These are phyloP conservation scores for Steinernema scapterisci DNA, from an alignment of 2,888 invertebrate genomes.

Conservation along the genomic window DNA sequence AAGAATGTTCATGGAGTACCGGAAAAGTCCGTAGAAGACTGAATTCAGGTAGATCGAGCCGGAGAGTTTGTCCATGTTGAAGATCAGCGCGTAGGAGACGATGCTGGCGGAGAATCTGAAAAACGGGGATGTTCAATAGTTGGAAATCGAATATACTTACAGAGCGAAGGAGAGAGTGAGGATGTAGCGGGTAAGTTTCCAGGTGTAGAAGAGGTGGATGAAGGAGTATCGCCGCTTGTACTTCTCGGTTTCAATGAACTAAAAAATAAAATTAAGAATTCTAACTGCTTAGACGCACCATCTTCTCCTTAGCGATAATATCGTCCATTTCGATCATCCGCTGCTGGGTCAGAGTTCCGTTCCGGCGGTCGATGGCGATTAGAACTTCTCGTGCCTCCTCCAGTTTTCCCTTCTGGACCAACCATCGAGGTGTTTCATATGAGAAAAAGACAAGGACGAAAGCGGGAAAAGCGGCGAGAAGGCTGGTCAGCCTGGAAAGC, in stretches of 20 bases:
- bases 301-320: conserved; percentile 42
- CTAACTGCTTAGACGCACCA: conserved; percentile 34
- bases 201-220: conserved; percentile 23
- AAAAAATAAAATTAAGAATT: neutral
- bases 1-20: conserved; percentile 35
- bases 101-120: conserved; percentile 54
- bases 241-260: neutral
- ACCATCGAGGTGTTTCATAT: conserved; percentile 46
- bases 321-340: conserved; percentile 39
- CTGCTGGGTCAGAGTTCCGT: conserved; percentile 41
- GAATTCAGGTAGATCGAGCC: conserved; percentile 59
- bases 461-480: conserved; percentile 41
- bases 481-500: conserved; percentile 35
- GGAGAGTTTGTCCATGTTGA: conserved; percentile 63
- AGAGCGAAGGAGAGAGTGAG: conserved; percentile 18
- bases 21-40: conserved; percentile 47
- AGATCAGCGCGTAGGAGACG: conserved; percentile 61
- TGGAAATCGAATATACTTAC: neutral
- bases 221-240: conserved; percentile 5
- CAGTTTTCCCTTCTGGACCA: conserved; percentile 47
- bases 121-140: conserved; percentile 11
- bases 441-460: conserved; percentile 40
- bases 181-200: conserved; percentile 21
- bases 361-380: conserved; percentile 40
- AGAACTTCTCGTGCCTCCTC: conserved; percentile 39